Conservation (phyloP, 1,140 invertebrate species). For the Heliconius hermathena region DNA sequence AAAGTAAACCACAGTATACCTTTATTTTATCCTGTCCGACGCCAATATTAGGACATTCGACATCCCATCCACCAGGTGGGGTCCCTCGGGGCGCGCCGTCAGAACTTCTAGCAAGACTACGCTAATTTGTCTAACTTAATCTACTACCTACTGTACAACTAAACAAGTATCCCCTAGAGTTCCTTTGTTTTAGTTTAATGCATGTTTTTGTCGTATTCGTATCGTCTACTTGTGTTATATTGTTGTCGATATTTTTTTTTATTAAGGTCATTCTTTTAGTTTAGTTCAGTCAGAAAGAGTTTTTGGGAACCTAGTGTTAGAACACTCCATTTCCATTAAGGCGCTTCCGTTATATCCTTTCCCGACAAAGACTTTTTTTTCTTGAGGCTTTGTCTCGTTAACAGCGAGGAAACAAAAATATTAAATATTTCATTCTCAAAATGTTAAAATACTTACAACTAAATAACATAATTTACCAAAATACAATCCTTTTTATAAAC, state of each 20-base stretch:
- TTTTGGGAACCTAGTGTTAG: too few relatives aligned
- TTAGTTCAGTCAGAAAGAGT: too few relatives aligned
- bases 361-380: too few relatives aligned
- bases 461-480: neutral
- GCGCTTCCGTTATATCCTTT: too few relatives aligned
- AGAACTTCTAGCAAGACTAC: neutral
- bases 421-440: too few relatives aligned
- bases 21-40: neutral
- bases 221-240: neutral
- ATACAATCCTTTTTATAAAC: neutral
- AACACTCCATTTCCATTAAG: too few relatives aligned
- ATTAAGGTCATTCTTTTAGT: too few relatives aligned
- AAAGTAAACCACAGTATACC: neutral
- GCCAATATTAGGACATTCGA: slow-evolving; percentile 1
- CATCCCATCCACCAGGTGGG: neutral
- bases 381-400: too few relatives aligned
- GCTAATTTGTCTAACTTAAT: slow-evolving; percentile 11
- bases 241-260: too few relatives aligned
- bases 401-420: too few relatives aligned
- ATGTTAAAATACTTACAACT: too few relatives aligned
- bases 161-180: neutral
- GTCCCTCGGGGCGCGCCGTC: neutral
- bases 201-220: neutral
- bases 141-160: neutral
- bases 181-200: neutral